Percentiles rank a stretch among this genome's conserved stretches.
phyloP scores from a whole-genome alignment of 2,888 invertebrate genomes.

The Nycteola revayana region DNA sequence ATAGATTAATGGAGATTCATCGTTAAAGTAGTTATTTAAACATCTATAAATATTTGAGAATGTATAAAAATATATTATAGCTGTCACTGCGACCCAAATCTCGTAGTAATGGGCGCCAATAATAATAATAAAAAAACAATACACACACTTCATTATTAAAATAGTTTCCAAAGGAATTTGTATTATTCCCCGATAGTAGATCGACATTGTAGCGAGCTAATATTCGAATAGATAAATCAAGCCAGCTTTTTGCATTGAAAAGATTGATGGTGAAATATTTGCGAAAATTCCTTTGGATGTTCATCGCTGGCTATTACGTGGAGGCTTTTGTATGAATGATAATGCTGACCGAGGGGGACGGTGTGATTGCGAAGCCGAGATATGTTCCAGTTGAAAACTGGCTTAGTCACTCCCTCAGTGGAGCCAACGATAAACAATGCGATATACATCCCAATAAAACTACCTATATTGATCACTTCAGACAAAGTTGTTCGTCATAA shows the following conservation, averaged over 20 bases:
- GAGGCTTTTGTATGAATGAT: slow-evolving; percentile 54
- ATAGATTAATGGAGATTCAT: too few species aligned
- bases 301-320: slow-evolving; percentile 50
- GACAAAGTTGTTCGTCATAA: too few species aligned
- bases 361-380: slow-evolving; percentile 45
- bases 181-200: slow-evolving; percentile 32
- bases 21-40: too few species aligned
- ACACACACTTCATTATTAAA: slow-evolving; percentile 23
- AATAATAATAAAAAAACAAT: slow-evolving; percentile 25
- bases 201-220: slow-evolving; percentile 51
- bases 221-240: slow-evolving; percentile 77
- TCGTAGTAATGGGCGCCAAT: slow-evolving; percentile 29
- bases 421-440: slow-evolving; percentile 39
- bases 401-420: slow-evolving; percentile 57
- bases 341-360: slow-evolving; percentile 39
- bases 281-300: slow-evolving; percentile 53
- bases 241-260: slow-evolving; percentile 58
- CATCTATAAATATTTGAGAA: too few species aligned
- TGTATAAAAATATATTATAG: too few species aligned
- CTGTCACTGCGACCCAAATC: slow-evolving; percentile 24
- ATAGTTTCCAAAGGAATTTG: slow-evolving; percentile 30
- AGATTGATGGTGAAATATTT: slow-evolving; percentile 66
- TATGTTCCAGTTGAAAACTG: slow-evolving; percentile 46
- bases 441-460: too few species aligned
- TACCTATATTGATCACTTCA: too few species aligned